Evolutionary conservation across 2,888 invertebrate genomes (phyloP), one percentile per base, ranked within the genome.

Genomic region (Drosophila multiciliata): DNA sequence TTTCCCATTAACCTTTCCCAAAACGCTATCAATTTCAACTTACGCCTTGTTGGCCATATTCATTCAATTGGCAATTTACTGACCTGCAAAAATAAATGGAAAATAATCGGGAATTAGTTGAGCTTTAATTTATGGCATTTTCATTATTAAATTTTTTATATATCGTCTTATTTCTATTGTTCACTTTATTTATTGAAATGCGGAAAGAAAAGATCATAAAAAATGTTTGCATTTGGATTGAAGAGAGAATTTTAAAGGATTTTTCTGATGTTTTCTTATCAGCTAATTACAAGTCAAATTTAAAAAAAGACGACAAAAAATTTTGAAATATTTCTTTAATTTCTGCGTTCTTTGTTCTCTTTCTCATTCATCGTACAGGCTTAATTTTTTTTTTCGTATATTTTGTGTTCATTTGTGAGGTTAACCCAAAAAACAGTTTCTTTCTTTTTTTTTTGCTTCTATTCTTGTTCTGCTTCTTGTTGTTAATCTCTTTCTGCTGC

Each of bases 21-120:
- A 32, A 29, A 32, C 33, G 12, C 45, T n/a, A 40, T 45, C 20
- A 20, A 45, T 45, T 12, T 58, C 54, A 11, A 64, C 63, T 64
- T 68, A 59, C 68, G 54, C 63, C 63, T 20, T 12, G 8, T 15
- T 32, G 29, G 40, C 15, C 5, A 11, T 20, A 5, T 23, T 23
- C 32, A 5, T 66, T 45, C 29, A 23, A 45, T 75, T 53, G 52
- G 42, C 42, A 76, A 59, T 78, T 80, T 66, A 83, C 80, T 80
- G 66, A 80, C 80, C 80, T 80, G 80, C 61, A 83, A 80, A 68
- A 78, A 82, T 61, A 78, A 74, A 74, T 64, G 20, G 60, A 48
- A 66, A 60, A 83, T 52, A 80, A 76, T 66, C 36, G 40, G 40
- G 38, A 42, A 62, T 83, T 80, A 75, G 58, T 45, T 73, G 7